phyloP scores from a whole-genome alignment of 2,888 invertebrate species.

The Lycaena phlaeas region DNA sequence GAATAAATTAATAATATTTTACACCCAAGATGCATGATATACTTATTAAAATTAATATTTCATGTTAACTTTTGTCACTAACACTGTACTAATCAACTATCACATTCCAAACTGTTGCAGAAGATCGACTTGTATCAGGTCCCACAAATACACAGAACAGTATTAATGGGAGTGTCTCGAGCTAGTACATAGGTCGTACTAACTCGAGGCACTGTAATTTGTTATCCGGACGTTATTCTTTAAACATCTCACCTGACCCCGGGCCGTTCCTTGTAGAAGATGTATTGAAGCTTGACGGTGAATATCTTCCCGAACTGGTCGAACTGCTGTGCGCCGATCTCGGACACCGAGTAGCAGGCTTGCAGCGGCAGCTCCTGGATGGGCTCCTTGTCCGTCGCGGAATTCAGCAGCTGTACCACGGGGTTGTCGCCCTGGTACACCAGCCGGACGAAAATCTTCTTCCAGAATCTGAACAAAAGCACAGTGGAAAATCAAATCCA shows the following conservation, averaged over 20 bases:
- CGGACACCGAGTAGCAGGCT: constrained; percentile 95
- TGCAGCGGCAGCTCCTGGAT: constrained; percentile 96
- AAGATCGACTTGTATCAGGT: too few species aligned
- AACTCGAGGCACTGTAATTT: not conserved
- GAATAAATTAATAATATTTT: too few species aligned
- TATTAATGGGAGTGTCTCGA: too few species aligned
- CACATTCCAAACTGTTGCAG: too few species aligned
- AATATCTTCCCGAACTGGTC: constrained; percentile 99
- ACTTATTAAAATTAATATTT: too few species aligned
- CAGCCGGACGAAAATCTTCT: constrained; percentile 92
- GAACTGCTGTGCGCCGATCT: constrained; percentile 96
- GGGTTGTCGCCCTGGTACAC: constrained; percentile 86
- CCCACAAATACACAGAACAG: too few species aligned
- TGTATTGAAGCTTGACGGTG: constrained; percentile 96
- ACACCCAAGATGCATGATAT: too few species aligned
- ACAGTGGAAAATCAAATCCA: too few species aligned
- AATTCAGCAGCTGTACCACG: constrained; percentile 88
- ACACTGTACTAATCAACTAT: too few species aligned
- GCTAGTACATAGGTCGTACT: too few species aligned
- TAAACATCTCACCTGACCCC: constrained; percentile 87
- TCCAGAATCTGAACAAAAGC: constrained; percentile 96
- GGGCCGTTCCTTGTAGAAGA: constrained; percentile 98
- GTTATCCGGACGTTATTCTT: too few species aligned
- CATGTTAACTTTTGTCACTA: too few species aligned
- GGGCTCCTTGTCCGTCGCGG: constrained; percentile 88